These are phyloP conservation scores for Heterochromis multidens DNA, from an alignment of 2,113 vertebrate species.

Conservation along the genomic window DNA sequence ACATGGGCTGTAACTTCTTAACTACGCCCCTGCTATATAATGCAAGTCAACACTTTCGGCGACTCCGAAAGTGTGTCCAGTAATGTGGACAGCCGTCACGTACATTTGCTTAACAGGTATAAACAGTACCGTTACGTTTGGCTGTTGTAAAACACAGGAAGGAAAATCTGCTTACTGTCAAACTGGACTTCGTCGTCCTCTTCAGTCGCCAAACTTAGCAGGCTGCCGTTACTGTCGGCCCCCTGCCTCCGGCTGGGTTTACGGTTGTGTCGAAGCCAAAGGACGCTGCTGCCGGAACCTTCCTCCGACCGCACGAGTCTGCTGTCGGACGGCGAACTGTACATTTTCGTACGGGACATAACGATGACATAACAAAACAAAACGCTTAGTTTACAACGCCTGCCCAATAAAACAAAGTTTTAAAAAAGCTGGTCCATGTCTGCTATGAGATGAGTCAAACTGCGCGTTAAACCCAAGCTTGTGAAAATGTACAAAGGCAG, in stretches of 20 bases:
- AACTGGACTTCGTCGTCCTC: constrained; percentile 73
- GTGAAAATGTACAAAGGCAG: neutral
- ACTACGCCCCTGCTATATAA: neutral
- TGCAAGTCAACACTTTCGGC: neutral
- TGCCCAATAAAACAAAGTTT: neutral
- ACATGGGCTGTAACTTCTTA: neutral
- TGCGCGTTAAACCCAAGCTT: neutral
- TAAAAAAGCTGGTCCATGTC: neutral
- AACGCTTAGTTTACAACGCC: neutral
- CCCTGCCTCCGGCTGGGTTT: neutral
- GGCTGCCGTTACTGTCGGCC: neutral
- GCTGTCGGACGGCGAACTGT: neutral
- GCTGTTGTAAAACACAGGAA: neutral
- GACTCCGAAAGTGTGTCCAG: no score
- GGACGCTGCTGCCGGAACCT: constrained; percentile 49
- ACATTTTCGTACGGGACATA: constrained; percentile 31
- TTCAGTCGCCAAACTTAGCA: constrained; percentile 50
- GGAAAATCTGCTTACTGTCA: constrained; percentile 72
- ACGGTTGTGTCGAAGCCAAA: neutral
- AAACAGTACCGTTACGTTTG: neutral
- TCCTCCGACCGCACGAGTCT: constrained; percentile 45
- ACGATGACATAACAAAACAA: neutral
- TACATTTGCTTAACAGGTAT: neutral
- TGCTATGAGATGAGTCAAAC: neutral
- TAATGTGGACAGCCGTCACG: neutral